These are phyloP conservation scores for Hormaphis cornu DNA, from an alignment of 1,140 invertebrate genomes.

Conservation along the genomic window DNA sequence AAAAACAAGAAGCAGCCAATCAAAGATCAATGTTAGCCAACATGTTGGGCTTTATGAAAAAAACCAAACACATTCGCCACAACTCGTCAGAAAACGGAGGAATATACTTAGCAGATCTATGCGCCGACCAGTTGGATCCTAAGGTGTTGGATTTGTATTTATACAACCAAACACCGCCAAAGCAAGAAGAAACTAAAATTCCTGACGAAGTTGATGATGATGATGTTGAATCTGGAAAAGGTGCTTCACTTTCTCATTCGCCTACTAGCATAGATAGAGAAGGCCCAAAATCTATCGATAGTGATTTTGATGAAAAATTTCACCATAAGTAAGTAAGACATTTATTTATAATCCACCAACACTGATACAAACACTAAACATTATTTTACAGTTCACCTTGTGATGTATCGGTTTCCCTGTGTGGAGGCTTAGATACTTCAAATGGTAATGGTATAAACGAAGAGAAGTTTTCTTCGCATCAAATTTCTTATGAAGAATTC, in stretches of 20 bases:
- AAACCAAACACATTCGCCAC: slow-evolving; percentile 57
- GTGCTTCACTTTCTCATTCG: slow-evolving; percentile 84
- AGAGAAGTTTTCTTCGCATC: slow-evolving; percentile 62
- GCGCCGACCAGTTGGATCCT: slow-evolving; percentile 77
- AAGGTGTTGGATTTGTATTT: slow-evolving; percentile 76
- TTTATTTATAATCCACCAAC: background rate
- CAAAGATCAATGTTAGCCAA: slow-evolving; percentile 73
- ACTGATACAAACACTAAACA: background rate
- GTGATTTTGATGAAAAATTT: slow-evolving; percentile 62
- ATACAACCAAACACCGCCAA: slow-evolving; percentile 19
- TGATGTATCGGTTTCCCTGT: slow-evolving; percentile 66
- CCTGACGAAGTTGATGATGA: slow-evolving; percentile 46
- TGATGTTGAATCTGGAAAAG: slow-evolving; percentile 90
- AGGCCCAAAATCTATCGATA: slow-evolving; percentile 48
- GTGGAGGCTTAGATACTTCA: slow-evolving; percentile 58
- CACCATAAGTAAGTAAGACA: slow-evolving; percentile 1
- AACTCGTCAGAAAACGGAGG: slow-evolving; percentile 51
- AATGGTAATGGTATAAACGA: slow-evolving; percentile 48
- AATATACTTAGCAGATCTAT: slow-evolving; percentile 87
- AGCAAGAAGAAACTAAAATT: slow-evolving; percentile 26
- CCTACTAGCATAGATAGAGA: slow-evolving; percentile 64
- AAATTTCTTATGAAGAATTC: slow-evolving; percentile 75
- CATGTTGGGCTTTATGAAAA: slow-evolving; percentile 88
- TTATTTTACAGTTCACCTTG: slow-evolving; percentile 36
- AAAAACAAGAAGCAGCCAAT: slow-evolving; percentile 43